Evolutionary conservation across 2,888 invertebrate species (phyloP).

Genomic region (Eupeodes latifasciatus): DNA sequence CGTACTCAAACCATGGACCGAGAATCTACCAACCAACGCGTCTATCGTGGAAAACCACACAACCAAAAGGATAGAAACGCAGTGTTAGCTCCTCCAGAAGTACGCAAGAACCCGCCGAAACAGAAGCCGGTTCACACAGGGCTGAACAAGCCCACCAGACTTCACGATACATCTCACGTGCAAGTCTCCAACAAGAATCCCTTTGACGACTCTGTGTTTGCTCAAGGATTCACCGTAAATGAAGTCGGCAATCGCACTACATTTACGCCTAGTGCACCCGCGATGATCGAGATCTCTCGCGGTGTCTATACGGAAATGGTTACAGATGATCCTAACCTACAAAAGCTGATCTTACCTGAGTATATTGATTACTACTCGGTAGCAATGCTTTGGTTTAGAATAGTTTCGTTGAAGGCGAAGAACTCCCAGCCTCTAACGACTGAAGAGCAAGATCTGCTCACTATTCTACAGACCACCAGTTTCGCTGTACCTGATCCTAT

Average conservation of each 20-base stretch:
- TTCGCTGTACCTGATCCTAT: neutral
- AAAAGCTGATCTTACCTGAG: no score
- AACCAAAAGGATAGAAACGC: neutral
- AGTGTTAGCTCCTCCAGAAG: neutral
- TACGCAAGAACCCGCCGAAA: neutral
- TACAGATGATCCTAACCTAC: neutral
- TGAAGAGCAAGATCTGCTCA: conserved; percentile 8
- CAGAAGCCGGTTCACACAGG: neutral
- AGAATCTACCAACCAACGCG: no score
- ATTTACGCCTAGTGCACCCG: neutral
- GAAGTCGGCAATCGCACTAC: neutral
- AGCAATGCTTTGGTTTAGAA: no score
- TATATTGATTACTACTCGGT: no score
- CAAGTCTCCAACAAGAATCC: neutral
- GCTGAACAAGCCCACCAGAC: conserved; percentile 1
- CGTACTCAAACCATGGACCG: no score
- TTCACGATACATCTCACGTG: neutral
- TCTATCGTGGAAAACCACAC: neutral
- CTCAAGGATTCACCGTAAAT: neutral
- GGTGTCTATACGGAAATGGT: neutral
- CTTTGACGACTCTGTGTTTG: neutral
- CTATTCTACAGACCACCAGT: neutral
- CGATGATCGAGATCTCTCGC: neutral
- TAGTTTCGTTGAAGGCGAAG: no score
- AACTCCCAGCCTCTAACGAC: neutral